Evolutionary conservation across 2,888 invertebrate species (phyloP).

Genomic region (Neoitamus cyanurus): DNA sequence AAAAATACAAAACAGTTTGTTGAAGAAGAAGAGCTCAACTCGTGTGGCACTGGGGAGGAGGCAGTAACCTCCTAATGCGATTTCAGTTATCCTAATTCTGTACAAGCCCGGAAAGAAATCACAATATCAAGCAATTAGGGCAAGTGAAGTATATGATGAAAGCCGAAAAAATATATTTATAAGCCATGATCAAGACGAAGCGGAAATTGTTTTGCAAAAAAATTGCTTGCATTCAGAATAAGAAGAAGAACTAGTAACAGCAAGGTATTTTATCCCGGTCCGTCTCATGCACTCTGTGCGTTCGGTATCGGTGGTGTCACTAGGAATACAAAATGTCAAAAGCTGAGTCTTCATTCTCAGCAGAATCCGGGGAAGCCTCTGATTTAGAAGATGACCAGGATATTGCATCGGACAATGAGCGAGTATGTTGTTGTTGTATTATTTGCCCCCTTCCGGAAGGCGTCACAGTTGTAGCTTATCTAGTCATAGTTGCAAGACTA

Average conservation of each 20-base stretch:
- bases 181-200: too few relatives aligned
- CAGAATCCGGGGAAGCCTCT: background rate
- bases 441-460: too few relatives aligned
- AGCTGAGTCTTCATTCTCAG: background rate
- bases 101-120: background rate
- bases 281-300: too few relatives aligned
- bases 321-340: background rate
- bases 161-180: background rate
- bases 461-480: too few relatives aligned
- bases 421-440: background rate
- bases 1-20: background rate
- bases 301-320: background rate
- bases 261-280: too few relatives aligned
- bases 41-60: background rate
- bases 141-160: background rate
- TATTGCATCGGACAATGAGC: background rate
- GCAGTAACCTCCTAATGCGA: background rate
- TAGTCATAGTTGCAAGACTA: too few relatives aligned
- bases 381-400: background rate
- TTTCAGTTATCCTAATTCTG: background rate
- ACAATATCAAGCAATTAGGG: background rate
- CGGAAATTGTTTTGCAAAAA: background rate
- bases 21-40: background rate
- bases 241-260: background rate
- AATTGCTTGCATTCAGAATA: background rate